phyloP scores from a whole-genome alignment of 2,888 invertebrate species.

The Drosophila koepferae region DNA sequence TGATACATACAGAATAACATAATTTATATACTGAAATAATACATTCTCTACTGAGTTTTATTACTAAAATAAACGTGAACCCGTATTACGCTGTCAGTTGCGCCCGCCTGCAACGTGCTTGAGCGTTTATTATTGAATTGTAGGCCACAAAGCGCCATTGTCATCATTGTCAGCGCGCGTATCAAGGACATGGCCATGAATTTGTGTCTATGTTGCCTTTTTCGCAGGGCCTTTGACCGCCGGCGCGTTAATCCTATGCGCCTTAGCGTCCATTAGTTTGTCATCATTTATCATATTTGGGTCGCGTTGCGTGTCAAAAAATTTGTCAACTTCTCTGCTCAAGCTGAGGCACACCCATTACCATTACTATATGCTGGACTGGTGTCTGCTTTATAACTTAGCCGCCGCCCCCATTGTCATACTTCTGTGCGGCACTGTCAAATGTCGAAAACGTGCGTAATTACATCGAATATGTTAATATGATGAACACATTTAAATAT shows the following conservation, averaged over 20 bases:
- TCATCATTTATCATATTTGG: constrained; percentile 76
- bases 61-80: background rate
- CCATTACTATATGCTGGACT: background rate
- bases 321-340: constrained; percentile 35
- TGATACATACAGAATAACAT: background rate
- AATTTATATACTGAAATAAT: background rate
- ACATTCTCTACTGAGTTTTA: background rate
- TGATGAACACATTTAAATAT: constrained; percentile 60
- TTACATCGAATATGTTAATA: constrained; percentile 77
- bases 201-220: constrained; percentile 17
- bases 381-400: constrained; percentile 40
- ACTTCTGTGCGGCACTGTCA: constrained; percentile 46
- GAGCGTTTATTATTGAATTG: constrained; percentile 48
- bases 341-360: background rate
- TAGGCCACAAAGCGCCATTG: constrained; percentile 37
- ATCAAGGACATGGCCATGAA: constrained; percentile 58
- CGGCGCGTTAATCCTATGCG: constrained; percentile 47
- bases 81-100: background rate
- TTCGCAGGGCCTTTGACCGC: constrained; percentile 27
- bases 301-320: constrained; percentile 61
- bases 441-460: constrained; percentile 74
- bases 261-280: constrained; percentile 66
- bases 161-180: constrained; percentile 27
- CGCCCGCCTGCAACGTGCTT: background rate
- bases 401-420: constrained; percentile 19